These are phyloP conservation scores for Mermis nigrescens DNA, from an alignment of 2,888 invertebrate species.

Conservation along the genomic window DNA sequence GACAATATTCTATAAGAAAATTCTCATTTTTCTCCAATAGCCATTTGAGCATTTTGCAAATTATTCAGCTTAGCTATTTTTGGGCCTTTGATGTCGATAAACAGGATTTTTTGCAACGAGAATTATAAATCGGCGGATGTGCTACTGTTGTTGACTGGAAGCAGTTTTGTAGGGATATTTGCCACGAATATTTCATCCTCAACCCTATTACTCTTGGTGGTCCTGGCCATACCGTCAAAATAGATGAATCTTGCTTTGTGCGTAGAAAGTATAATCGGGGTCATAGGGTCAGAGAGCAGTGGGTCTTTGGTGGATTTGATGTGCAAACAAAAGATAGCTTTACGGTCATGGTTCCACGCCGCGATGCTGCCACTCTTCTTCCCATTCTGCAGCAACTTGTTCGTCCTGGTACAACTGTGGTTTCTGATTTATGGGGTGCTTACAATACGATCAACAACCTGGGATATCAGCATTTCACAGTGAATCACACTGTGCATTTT, in stretches of 20 bases:
- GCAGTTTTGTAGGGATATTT: too few relatives aligned
- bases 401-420: constrained; percentile 16
- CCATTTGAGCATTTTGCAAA: not conserved
- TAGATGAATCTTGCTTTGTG: too few relatives aligned
- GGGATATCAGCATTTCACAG: too few relatives aligned
- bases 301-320: constrained; percentile 20
- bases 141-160: not conserved
- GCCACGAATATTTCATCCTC: too few relatives aligned
- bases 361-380: constrained; percentile 12
- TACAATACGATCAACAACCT: too few relatives aligned
- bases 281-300: constrained; percentile 15
- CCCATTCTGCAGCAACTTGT: constrained; percentile 16
- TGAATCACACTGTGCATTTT: too few relatives aligned
- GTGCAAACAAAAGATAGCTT: constrained; percentile 14
- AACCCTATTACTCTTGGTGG: not conserved
- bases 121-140: not conserved
- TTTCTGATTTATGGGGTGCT: constrained; percentile 9
- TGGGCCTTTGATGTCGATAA: not conserved
- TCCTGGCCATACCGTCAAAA: not conserved
- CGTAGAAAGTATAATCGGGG: constrained; percentile 15
- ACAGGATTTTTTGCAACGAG: not conserved
- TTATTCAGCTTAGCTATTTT: not conserved
- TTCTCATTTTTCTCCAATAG: not conserved
- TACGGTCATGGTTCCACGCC: constrained; percentile 14
- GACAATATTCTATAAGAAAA: not conserved